These are phyloP conservation scores for Chironomus riparius DNA, from an alignment of 2,888 invertebrate species.

Conservation along the genomic window DNA sequence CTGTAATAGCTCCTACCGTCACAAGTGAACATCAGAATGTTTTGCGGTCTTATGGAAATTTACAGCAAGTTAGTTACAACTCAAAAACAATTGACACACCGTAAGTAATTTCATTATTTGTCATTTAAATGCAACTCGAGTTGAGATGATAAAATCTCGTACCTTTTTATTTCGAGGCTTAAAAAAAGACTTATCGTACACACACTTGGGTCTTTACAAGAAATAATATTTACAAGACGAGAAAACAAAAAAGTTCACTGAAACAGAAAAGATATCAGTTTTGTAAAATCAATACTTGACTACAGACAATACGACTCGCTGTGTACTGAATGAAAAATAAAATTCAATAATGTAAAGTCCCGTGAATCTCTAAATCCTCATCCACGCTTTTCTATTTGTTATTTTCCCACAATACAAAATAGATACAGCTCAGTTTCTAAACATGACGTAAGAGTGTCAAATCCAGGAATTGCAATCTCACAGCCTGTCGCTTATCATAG, in stretches of 20 bases:
- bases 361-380: neutral
- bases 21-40: constrained; percentile 53
- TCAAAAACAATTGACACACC: constrained; percentile 63
- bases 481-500: constrained; percentile 30
- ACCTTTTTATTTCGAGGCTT: neutral
- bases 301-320: neutral
- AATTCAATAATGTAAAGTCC: neutral
- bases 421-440: constrained; percentile 59
- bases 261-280: neutral
- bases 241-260: no score
- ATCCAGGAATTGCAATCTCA: constrained; percentile 48
- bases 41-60: constrained; percentile 54
- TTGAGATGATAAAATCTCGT: neutral
- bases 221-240: no score
- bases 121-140: neutral
- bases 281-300: neutral
- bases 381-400: neutral
- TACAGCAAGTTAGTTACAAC: constrained; percentile 60
- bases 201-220: neutral
- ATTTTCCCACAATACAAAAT: neutral
- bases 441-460: constrained; percentile 60
- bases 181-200: neutral
- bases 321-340: neutral
- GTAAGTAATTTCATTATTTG: neutral
- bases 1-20: constrained; percentile 39